Base-by-base conservation (phyloP, 35 echinoderm and acorn worm species). In the Heliocidaris erythrogramma region DNA sequence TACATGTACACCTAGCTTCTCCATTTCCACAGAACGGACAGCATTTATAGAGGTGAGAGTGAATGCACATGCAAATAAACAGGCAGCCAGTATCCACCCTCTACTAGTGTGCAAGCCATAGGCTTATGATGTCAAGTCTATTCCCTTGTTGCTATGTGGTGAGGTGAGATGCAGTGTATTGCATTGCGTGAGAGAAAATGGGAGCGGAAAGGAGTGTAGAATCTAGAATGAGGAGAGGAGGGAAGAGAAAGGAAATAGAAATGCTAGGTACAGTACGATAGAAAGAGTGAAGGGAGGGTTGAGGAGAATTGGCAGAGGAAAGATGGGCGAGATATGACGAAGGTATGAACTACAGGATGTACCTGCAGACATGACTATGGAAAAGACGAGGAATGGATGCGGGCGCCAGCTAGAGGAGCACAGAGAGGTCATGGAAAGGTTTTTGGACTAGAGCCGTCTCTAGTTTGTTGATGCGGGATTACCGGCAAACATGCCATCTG, bases 391-490 rank as follows among this genome's bases (percentile, higher is more conserved):
- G 65, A 78, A 78, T 78, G 65, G 65, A 78, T 78, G 65, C 21
- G 65, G 65, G 65, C 14, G 65, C 24, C 21, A 4, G 65, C 18
- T 78, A n/a, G 65, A 78, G 65, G 27, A 27, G 87, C 87, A 89
- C 5, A 89, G 47, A 89, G 31, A 89, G 87, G 87, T 89, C 87
- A 89, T 16, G 87, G 87, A 89, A 89, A 89, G 31, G 87, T 89
- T 89, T 48, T 48, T 31, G 31, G 31, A 89, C 87, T 48, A 89
- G 87, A 89, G 65, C 87, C 47, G 87, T 89, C 87, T 89, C 87
- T 89, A 18, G 47, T 89, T 89, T 89, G 87, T 89, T 89, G 87
- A 89, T 89, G 87, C 47, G 87, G 65, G 87, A 89, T 89, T 89
- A 89, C 31, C 31, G 47, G 87, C 87, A 89, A 89, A 48, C 87